Conservation (phyloP, 2,797 vertebrate genomes). For the Pseudochaenichthys georgianus region DNA sequence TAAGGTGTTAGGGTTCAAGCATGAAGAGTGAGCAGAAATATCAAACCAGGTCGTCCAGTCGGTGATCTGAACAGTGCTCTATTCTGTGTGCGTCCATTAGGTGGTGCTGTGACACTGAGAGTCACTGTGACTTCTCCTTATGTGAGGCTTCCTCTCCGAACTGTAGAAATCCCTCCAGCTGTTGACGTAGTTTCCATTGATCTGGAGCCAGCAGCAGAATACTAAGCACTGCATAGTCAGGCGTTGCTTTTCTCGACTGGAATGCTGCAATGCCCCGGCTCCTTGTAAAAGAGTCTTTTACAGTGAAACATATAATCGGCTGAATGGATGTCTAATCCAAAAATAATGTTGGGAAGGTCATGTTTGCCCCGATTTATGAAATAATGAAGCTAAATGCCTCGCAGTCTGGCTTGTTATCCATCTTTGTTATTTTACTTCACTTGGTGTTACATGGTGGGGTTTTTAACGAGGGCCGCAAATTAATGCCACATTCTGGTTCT, state of each 20-base stretch:
- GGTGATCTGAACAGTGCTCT: conserved; percentile 10
- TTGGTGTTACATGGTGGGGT: not conserved
- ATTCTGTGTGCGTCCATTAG: conserved; percentile 68
- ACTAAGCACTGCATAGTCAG: conserved; percentile 58
- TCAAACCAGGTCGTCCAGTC: not conserved
- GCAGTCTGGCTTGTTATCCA: conserved; percentile 21
- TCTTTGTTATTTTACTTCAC: not conserved
- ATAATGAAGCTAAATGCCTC: not conserved
- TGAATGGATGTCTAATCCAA: conserved; percentile 27
- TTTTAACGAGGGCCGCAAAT: not conserved
- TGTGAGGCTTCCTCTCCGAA: conserved; percentile 51
- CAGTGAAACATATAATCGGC: not conserved
- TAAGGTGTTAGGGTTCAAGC: not conserved
- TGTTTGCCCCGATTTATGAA: conserved; percentile 19
- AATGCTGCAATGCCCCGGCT: conserved; percentile 47
- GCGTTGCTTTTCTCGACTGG: conserved; percentile 29
- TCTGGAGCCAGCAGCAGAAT: conserved; percentile 69
- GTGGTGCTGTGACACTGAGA: conserved; percentile 71
- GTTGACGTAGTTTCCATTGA: conserved; percentile 76
- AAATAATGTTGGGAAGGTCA: conserved; percentile 41
- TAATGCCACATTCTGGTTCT: conserved; percentile 11
- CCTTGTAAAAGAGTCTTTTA: not conserved
- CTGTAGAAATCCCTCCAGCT: conserved; percentile 74
- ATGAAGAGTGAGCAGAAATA: not conserved
- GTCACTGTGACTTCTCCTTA: conserved; percentile 15